These are phyloP conservation scores for Limnephilus rhombicus DNA, from an alignment of 2,888 invertebrate species.

Conservation along the genomic window DNA sequence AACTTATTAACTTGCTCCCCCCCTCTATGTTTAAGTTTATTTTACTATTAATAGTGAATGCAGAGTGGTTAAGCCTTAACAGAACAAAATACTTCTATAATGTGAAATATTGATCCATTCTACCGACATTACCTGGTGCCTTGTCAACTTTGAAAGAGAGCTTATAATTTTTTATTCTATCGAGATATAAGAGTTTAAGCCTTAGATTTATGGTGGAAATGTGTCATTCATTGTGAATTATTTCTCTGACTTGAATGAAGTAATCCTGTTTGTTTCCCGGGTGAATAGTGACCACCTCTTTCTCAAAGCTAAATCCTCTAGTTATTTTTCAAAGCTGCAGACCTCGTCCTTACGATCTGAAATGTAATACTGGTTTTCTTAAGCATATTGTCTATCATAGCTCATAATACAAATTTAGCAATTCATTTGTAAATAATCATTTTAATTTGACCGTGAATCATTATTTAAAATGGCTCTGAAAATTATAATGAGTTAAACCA, in stretches of 20 bases:
- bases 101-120: not conserved
- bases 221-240: not conserved
- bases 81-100: not conserved
- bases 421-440: not conserved
- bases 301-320: not conserved
- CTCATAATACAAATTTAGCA: not conserved
- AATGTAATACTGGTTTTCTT: not conserved
- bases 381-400: not conserved
- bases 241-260: not conserved
- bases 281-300: not conserved
- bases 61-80: slow-evolving; percentile 8
- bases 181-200: not conserved
- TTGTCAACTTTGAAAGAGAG: not conserved
- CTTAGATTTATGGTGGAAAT: not conserved
- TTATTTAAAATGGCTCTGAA: not conserved
- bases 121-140: slow-evolving; percentile 15
- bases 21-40: not conserved
- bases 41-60: not conserved
- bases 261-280: not conserved
- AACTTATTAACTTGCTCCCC: not conserved
- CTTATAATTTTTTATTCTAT: not conserved
- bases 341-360: not conserved
- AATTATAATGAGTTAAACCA: not conserved
- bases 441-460: not conserved
- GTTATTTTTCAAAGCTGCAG: not conserved